phyloP scores from a whole-genome alignment of 2,888 invertebrate species.

The Pristionchus arcanus region DNA sequence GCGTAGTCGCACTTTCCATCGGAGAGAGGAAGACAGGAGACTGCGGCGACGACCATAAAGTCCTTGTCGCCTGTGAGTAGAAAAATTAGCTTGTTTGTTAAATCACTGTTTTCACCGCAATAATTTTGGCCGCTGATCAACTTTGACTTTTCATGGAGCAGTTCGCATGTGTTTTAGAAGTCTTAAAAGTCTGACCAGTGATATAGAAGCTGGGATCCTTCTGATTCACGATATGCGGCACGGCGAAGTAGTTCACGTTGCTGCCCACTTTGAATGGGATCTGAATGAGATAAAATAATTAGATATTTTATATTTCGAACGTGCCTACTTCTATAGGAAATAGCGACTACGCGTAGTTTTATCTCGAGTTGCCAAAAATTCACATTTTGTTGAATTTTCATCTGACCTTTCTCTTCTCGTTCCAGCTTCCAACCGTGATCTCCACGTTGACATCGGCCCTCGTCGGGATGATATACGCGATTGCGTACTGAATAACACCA shows the following conservation, averaged over 20 bases:
- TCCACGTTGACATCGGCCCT: constrained; percentile 30
- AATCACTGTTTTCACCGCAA: no score
- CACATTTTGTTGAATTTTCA: no score
- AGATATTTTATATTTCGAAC: neutral
- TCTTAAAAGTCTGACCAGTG: neutral
- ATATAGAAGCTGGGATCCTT: constrained; percentile 41
- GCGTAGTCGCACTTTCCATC: constrained; percentile 64
- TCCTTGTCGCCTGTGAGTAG: neutral
- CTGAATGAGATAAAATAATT: neutral
- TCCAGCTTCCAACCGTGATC: neutral
- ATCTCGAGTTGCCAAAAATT: no score
- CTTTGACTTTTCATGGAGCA: no score
- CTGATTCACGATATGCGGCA: neutral
- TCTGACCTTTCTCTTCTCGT: constrained; percentile 24
- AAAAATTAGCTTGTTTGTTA: neutral
- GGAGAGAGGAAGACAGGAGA: constrained; percentile 63
- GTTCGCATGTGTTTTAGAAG: no score
- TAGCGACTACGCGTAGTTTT: no score
- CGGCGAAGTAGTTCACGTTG: constrained; percentile 28
- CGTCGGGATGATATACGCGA: constrained; percentile 50
- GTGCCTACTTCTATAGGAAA: neutral
- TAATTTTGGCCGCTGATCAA: no score
- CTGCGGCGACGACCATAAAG: constrained; percentile 67
- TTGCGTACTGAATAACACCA: constrained; percentile 42
- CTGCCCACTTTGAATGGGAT: constrained; percentile 39